Evolutionary conservation across 2,797 vertebrate genomes (phyloP).

Genomic region (Rhinichthys osculus): DNA sequence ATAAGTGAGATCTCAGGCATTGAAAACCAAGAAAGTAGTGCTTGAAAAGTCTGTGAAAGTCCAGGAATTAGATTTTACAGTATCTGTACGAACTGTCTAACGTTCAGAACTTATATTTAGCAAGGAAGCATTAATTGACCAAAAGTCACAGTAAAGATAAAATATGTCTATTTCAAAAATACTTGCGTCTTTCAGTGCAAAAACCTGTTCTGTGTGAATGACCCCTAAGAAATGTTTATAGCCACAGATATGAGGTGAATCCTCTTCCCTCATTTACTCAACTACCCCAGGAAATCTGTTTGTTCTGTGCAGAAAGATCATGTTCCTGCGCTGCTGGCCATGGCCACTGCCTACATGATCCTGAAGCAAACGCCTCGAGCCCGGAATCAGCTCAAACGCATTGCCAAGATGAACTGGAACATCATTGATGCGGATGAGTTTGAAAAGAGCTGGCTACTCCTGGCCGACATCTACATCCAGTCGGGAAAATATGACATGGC

Average conservation of each 20-base stretch:
- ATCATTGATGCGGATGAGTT: constrained; percentile 94
- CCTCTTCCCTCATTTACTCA: neutral
- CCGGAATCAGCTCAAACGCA: constrained; percentile 94
- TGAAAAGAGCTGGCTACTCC: constrained; percentile 96
- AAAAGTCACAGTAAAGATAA: no score
- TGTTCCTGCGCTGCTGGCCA: constrained; percentile 91
- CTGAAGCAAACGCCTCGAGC: constrained; percentile 94
- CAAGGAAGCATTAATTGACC: no score
- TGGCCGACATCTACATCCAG: constrained; percentile 98
- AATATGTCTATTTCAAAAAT: no score
- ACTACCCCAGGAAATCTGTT: neutral
- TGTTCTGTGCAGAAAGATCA: constrained; percentile 87
- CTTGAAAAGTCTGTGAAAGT: no score
- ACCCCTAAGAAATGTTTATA: neutral
- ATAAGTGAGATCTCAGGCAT: no score
- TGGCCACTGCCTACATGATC: constrained; percentile 98
- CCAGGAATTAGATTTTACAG: no score
- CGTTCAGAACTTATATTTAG: no score
- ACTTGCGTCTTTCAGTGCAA: neutral
- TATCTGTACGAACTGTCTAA: no score
- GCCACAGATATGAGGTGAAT: neutral
- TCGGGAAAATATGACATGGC: constrained; percentile 97
- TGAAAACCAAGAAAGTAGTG: no score
- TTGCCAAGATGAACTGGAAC: constrained; percentile 97
- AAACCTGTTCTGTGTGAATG: neutral